Base-by-base conservation (phyloP, 2,888 invertebrate species). In the Papilio elwesi region DNA sequence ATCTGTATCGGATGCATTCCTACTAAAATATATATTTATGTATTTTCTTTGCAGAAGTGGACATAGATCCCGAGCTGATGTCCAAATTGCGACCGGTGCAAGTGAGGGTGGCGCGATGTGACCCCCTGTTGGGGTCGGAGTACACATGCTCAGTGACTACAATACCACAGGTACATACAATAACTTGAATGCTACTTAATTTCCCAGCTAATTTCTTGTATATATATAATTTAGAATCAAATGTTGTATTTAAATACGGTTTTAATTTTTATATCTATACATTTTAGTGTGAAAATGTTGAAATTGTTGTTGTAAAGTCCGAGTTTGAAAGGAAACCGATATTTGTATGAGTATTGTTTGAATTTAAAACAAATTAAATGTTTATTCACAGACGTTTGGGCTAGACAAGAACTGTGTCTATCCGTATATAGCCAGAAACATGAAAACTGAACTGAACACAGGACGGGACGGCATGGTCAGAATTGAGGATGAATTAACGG, bases 81-180 rank as follows among this genome's bases (percentile, higher is more conserved):
- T 68, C 74, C 0, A 69, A 76, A 0, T 11, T 92, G 57, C 78
- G 72, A 3, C 84, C 85, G 0, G 68, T 88, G 43, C 82, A 84
- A 9, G 82, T 93, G 0, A 75, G 86, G 0, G 70, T 90, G 1
- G 74, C 82, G 0, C 80, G 84, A 1, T 93, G 93, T 70, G 93
- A 93, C 68, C 70, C 83, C 0, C 74, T 93, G 0, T 77, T 92
- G 0, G 13, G 11, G 0, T 74, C 74, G 2, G 15, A 15, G 0
- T 78, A 74, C 0, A 78, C 78, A 0, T 84, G 78, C 47, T 81
- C 85, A 13, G 85, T 84, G 0, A 76, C 84, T 0, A 52, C 26
- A 0, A 80, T 90, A 0, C 52, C 79, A 0, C 69, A 76, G 51
- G 89, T 90, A 10, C 82, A 87, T n/a, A 43, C 26, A 26, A 26